Conservation (phyloP, 1,140 invertebrate species). For the Drosophila rufa region DNA sequence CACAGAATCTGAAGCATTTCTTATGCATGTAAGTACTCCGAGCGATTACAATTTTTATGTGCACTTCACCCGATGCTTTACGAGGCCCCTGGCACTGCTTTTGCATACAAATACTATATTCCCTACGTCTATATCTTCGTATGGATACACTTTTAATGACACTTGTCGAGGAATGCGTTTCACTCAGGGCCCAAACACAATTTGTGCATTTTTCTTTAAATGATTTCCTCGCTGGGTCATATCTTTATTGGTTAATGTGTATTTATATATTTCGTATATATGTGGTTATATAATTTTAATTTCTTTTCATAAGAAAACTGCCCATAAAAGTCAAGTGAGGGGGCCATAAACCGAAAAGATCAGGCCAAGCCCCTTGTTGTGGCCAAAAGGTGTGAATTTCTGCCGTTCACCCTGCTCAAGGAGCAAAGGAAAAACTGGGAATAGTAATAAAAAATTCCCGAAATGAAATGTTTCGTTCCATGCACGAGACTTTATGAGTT, state of each 20-base stretch:
- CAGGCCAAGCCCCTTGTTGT: constrained; percentile 64
- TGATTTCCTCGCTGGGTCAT: constrained; percentile 63
- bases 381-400: constrained; percentile 80
- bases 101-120: constrained; percentile 67
- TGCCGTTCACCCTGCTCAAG: constrained; percentile 60
- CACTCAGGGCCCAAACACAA: constrained; percentile 43
- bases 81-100: constrained; percentile 63
- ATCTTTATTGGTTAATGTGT: constrained; percentile 76
- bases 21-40: constrained; percentile 66
- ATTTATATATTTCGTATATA: constrained; percentile 56
- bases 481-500: constrained; percentile 58
- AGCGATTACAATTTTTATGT: constrained; percentile 77
- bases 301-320: constrained; percentile 76
- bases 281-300: constrained; percentile 69
- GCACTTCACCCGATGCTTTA: constrained; percentile 67
- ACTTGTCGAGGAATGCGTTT: constrained; percentile 59
- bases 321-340: constrained; percentile 65
- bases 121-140: constrained; percentile 8
- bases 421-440: constrained; percentile 53
- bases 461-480: constrained; percentile 72
- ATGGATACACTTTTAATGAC: constrained; percentile 63
- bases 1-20: constrained; percentile 42
- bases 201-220: constrained; percentile 76
- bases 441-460: constrained; percentile 69
- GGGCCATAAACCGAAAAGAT: constrained; percentile 59